phyloP scores from a whole-genome alignment of 2,888 invertebrate species.

The Euclidia mi region DNA sequence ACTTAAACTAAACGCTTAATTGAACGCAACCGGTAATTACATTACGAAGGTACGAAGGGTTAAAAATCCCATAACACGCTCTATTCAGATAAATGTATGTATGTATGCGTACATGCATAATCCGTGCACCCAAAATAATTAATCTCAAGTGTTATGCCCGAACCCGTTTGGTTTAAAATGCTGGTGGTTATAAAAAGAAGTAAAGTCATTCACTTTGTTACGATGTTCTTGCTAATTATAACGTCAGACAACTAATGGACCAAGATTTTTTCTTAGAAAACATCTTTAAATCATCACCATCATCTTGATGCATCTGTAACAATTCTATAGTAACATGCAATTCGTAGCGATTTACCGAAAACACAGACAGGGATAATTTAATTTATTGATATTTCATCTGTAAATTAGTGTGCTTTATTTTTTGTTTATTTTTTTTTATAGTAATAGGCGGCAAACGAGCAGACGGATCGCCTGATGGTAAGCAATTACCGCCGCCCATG shows the following conservation, averaged over 20 bases:
- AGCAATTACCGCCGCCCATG: too few relatives aligned
- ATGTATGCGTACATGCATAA: slow-evolving; percentile 57
- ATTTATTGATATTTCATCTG: too few relatives aligned
- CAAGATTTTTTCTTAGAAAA: slow-evolving; percentile 11
- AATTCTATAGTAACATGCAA: not conserved
- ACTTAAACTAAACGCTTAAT: slow-evolving; percentile 30
- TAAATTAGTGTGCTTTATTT: too few relatives aligned
- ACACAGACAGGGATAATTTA: too few relatives aligned
- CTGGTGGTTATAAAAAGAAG: slow-evolving; percentile 24
- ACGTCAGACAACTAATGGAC: slow-evolving; percentile 12
- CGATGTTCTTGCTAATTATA: slow-evolving; percentile 35
- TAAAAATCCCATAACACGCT: slow-evolving; percentile 61
- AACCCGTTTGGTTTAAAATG: slow-evolving; percentile 52
- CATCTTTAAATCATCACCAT: too few relatives aligned
- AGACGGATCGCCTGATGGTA: too few relatives aligned
- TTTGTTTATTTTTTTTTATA: too few relatives aligned
- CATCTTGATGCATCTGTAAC: not conserved
- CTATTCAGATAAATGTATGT: too few relatives aligned
- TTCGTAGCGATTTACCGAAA: too few relatives aligned
- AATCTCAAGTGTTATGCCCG: slow-evolving; percentile 62
- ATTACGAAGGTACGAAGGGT: slow-evolving; percentile 55
- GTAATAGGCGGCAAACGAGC: too few relatives aligned
- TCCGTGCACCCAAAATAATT: slow-evolving; percentile 69
- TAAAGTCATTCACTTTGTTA: slow-evolving; percentile 13
- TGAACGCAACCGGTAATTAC: slow-evolving; percentile 28